These are phyloP conservation scores for Sphenodon punctatus DNA, from an alignment of 2,797 vertebrate species.

Conservation along the genomic window DNA sequence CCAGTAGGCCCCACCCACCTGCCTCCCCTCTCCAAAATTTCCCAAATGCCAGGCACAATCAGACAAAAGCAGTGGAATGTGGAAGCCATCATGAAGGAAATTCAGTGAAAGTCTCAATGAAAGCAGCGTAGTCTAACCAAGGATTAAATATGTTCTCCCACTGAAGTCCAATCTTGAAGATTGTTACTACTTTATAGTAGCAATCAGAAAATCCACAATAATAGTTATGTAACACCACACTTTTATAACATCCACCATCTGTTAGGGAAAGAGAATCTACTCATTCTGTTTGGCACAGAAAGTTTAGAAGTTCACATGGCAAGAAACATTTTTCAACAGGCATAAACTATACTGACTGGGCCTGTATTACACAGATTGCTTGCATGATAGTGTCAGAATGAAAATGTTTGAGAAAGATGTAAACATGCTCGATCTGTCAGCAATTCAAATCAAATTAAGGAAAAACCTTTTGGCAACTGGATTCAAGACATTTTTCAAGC, in stretches of 20 bases:
- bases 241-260: background rate
- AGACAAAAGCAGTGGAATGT: conserved; percentile 82
- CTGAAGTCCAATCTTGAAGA: too few relatives aligned
- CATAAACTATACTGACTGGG: background rate
- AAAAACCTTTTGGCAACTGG: background rate
- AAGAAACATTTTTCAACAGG: background rate
- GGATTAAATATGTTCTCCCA: conserved; percentile 31
- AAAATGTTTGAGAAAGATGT: background rate
- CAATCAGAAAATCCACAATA: too few relatives aligned
- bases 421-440: too few relatives aligned
- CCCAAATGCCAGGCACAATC: conserved; percentile 75
- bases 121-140: conserved; percentile 44
- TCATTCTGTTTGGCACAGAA: background rate
- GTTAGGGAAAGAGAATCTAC: background rate
- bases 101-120: conserved; percentile 46
- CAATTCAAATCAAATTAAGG: background rate
- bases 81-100: conserved; percentile 44
- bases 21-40: conserved; percentile 77
- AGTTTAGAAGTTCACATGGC: background rate
- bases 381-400: background rate
- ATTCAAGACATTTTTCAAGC: background rate
- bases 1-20: conserved; percentile 56
- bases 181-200: too few relatives aligned
- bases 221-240: too few relatives aligned
- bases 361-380: background rate